phyloP scores from a whole-genome alignment of 92 coral and sea anemone species.

The Montipora capitata region DNA sequence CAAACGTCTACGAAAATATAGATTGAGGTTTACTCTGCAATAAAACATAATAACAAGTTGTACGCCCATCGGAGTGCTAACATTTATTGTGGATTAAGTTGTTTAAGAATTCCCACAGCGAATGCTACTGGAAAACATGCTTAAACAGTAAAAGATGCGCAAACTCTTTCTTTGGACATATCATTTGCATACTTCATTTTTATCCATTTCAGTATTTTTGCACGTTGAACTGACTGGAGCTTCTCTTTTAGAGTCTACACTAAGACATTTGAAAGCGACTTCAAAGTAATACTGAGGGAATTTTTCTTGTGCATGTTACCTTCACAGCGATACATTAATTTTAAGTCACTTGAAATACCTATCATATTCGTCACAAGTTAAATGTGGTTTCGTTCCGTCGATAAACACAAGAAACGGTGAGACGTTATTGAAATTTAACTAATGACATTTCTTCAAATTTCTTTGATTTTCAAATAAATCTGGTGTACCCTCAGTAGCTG shows the following conservation, averaged over 20 bases:
- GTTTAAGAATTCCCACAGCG: conserved; percentile 26
- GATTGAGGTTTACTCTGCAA: background rate
- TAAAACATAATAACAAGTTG: background rate
- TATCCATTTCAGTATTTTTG: too few relatives aligned
- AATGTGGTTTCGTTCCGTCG: too few relatives aligned
- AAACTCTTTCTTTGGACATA: background rate
- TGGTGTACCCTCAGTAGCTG: too few relatives aligned
- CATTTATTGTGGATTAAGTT: background rate
- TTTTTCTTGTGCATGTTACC: too few relatives aligned
- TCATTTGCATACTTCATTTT: background rate
- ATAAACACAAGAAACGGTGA: too few relatives aligned
- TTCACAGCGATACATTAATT: too few relatives aligned
- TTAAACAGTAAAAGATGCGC: background rate
- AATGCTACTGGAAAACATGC: background rate
- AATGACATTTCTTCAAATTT: background rate
- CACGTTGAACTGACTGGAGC: too few relatives aligned
- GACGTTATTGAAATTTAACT: background rate
- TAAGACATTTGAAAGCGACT: background rate
- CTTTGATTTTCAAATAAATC: too few relatives aligned
- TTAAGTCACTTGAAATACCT: too few relatives aligned
- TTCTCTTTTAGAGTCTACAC: too few relatives aligned
- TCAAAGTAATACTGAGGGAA: background rate
- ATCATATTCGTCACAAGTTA: too few relatives aligned
- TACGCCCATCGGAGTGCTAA: background rate
- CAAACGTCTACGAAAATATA: background rate